phyloP scores from a whole-genome alignment of 2,113 vertebrate genomes.

The Hyperopisus bebe region DNA sequence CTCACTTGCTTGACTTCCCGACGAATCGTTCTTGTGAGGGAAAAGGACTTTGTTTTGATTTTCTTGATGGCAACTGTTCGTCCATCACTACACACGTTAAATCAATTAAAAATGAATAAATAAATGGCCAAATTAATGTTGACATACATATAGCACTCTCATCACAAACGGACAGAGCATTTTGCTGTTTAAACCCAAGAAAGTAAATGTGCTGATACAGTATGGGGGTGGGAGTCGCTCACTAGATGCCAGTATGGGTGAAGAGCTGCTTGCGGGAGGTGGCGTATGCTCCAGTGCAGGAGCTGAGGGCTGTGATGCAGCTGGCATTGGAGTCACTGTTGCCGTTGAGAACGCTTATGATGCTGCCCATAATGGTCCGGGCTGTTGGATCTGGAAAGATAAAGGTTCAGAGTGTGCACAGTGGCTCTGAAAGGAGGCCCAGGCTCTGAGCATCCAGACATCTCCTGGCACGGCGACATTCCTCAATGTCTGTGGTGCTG shows the following conservation, averaged over 20 bases:
- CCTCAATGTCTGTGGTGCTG: neutral
- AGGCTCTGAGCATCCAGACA: neutral
- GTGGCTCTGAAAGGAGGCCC: neutral
- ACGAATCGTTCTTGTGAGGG: constrained; percentile 66
- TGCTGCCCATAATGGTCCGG: constrained; percentile 51
- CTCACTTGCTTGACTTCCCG: constrained; percentile 78
- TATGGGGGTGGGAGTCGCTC: constrained; percentile 25
- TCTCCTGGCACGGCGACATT: neutral
- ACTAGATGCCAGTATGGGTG: constrained; percentile 71
- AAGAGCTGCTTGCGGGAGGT: constrained; percentile 54
- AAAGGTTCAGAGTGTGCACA: neutral
- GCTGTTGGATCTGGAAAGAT: constrained; percentile 43
- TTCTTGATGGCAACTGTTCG: constrained; percentile 73
- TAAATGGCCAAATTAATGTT: neutral
- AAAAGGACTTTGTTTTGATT: constrained; percentile 68
- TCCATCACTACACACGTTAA: constrained; percentile 60
- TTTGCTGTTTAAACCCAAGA: neutral
- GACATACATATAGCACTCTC: neutral
- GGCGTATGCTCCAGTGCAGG: constrained; percentile 47
- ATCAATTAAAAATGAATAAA: neutral
- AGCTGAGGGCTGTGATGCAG: constrained; percentile 61
- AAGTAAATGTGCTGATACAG: neutral
- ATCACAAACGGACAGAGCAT: neutral
- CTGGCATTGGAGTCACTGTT: constrained; percentile 62
- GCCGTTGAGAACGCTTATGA: constrained; percentile 46